phyloP scores from a whole-genome alignment of 92 coral and sea anemone genomes.

The Siderastrea siderea region DNA sequence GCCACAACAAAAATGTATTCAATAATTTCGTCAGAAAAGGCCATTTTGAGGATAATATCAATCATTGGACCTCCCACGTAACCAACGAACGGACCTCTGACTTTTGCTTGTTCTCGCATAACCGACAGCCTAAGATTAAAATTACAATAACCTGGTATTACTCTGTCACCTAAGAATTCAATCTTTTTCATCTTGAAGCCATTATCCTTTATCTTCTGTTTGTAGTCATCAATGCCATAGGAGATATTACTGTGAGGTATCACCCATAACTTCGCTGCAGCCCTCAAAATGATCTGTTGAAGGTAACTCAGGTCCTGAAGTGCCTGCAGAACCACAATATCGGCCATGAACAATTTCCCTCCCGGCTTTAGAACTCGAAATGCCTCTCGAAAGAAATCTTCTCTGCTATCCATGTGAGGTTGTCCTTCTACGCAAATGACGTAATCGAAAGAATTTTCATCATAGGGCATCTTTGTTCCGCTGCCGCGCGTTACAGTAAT shows the following conservation, averaged over 20 bases:
- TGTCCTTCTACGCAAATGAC: slow-evolving; percentile 53
- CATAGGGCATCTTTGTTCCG: no score
- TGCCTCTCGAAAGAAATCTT: no score
- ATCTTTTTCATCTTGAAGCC: no score
- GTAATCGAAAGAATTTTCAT: slow-evolving; percentile 39
- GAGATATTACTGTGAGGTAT: slow-evolving; percentile 2
- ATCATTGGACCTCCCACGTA: no score
- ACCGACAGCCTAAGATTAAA: slow-evolving; percentile 31
- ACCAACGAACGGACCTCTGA: slow-evolving; percentile 46
- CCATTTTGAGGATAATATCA: not conserved
- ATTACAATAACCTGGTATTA: not conserved
- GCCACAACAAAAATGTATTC: slow-evolving; percentile 33
- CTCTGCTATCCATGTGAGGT: no score
- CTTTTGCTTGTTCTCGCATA: slow-evolving; percentile 62
- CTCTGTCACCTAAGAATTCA: no score
- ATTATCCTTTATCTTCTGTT: no score
- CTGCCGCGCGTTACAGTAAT: no score
- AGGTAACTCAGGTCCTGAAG: slow-evolving; percentile 19
- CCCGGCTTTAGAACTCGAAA: slow-evolving; percentile 69
- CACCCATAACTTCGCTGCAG: slow-evolving; percentile 29
- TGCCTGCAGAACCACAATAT: slow-evolving; percentile 16
- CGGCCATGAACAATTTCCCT: slow-evolving; percentile 59
- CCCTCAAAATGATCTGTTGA: not conserved
- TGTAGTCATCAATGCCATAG: slow-evolving; percentile 14
- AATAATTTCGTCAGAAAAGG: not conserved